Percentiles rank a stretch among this genome's conserved stretches.
These are phyloP conservation scores for Pristiophorus japonicus DNA, from an alignment of 2,113 vertebrate genomes.

Conservation along the genomic window DNA sequence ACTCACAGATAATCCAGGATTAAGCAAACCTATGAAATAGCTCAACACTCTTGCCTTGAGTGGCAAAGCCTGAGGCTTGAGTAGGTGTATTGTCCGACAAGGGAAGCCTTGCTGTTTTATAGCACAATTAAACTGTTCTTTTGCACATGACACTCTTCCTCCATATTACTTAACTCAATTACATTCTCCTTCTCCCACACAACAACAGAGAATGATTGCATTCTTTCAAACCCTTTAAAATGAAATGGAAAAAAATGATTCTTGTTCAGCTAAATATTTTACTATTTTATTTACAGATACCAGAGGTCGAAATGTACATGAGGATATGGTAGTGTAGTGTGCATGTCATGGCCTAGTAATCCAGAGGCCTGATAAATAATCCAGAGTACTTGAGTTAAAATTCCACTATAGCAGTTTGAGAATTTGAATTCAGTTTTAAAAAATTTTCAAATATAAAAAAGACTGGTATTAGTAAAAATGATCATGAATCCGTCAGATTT, in stretches of 20 bases:
- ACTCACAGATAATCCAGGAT: not conserved
- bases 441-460: not conserved
- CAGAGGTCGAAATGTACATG: not conserved
- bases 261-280: not conserved
- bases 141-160: not conserved
- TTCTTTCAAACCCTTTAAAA: not conserved
- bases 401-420: too few relatives aligned
- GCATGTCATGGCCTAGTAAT: not conserved
- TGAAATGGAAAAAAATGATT: not conserved
- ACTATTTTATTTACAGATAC: not conserved
- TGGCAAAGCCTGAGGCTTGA: not conserved
- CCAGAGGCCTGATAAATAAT: not conserved
- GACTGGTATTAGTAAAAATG: not conserved
- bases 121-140: not conserved
- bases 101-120: not conserved
- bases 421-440: too few relatives aligned
- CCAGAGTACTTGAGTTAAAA: not conserved
- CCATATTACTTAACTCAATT: not conserved
- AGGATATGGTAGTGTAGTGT: not conserved
- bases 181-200: not conserved
- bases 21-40: not conserved
- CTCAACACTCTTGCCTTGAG: not conserved
- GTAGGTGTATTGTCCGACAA: not conserved
- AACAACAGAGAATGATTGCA: not conserved
- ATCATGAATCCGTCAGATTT: not conserved